Conservation (phyloP, 2,797 vertebrate species). For the Lacerta agilis region DNA sequence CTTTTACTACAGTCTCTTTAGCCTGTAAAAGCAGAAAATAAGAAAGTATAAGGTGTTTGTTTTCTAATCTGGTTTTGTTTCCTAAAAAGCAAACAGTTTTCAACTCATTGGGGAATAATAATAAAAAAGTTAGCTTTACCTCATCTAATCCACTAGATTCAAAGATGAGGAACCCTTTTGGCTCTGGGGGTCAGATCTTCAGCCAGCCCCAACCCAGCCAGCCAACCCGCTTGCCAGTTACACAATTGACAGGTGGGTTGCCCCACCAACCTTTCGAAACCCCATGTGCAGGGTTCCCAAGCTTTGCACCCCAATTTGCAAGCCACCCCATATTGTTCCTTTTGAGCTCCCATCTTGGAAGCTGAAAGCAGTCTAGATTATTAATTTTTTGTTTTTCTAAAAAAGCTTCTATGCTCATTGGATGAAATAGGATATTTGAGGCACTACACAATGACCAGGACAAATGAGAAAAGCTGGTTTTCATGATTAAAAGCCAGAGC, state of each 20-base stretch:
- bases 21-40: slow-evolving; percentile 79
- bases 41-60: neutral
- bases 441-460: neutral
- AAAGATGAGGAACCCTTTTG: neutral
- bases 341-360: too few species aligned
- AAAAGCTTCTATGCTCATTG: neutral
- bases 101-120: neutral
- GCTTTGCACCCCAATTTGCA: too few species aligned
- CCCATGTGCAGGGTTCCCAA: too few species aligned
- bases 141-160: neutral
- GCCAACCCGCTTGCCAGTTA: too few species aligned
- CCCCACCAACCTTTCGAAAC: too few species aligned
- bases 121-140: neutral
- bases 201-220: too few species aligned
- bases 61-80: neutral
- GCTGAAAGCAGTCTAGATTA: too few species aligned
- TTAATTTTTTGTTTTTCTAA: neutral
- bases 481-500: neutral
- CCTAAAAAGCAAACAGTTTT: neutral
- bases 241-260: too few species aligned
- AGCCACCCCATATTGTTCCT: too few species aligned
- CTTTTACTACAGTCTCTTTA: slow-evolving; percentile 88
- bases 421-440: neutral
- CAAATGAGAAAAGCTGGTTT: neutral
- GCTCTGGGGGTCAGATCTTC: too few species aligned